Evolutionary conservation across 2,888 invertebrate species (phyloP), one percentile per base, ranked within the genome.

Genomic region (Chrysotoxum bicinctum): DNA sequence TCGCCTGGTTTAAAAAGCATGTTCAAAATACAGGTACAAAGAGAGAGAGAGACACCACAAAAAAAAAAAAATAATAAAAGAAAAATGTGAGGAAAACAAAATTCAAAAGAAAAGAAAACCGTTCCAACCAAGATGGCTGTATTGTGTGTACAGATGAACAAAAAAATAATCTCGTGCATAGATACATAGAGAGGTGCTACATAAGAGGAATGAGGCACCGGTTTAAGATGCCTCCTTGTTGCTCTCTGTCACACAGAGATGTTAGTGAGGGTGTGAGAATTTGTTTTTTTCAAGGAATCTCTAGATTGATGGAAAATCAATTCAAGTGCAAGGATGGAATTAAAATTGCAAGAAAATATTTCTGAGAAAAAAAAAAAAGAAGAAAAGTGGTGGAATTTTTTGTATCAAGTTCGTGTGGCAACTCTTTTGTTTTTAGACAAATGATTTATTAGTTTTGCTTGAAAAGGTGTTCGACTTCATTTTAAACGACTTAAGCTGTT

Each of bases 201-300:
- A 43, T n/a, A n/a, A n/a, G 26, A 78, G 80, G 30, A 76, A 69
- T 69, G 21, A 64, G 48, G 19, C 62, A 64, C 85, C 81, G 85
- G 85, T 85, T 85, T 73, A 52, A 9, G 16, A 45, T 45, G 64
- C 43, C 62, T 45, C 5, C 7, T 26, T n/a, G 10, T 7, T 58
- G n/a, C 48, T 37, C 52, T 50, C 40, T 69, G 62, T 43, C 74
- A 30, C 37, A 45, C 62, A 85, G 85, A 81, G 85, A 81, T 85
- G 85, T 81, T 77, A 85, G 81, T 77, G 85, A 85, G 85, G 85
- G 85, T 85, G 85, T 80, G 73, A 76, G 77, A 81, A 81, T 80
- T 85, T 66, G 37, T 21, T 45, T 73, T 56, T 10, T 16, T n/a
- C 21, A n/a, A 30, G 16, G 60, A 43, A 16, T 45, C 7, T 43